A percentile compares a stretch with the other conserved stretches of the same genome.
phyloP scores from a whole-genome alignment of 2,113 vertebrate genomes.

The Ammodytes marinus region DNA sequence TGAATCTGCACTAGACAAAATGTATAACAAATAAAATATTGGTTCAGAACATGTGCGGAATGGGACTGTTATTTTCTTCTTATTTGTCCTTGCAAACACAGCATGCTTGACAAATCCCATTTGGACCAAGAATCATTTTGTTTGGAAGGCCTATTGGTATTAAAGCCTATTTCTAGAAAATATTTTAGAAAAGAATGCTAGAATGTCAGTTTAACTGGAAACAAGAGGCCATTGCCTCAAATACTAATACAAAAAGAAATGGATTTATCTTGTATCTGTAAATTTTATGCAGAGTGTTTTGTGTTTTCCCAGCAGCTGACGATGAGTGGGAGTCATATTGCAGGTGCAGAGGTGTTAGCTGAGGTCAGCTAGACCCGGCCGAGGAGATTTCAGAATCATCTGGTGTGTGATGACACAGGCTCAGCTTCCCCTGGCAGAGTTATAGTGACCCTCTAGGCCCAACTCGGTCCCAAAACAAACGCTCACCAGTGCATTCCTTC shows the following conservation, averaged over 20 bases:
- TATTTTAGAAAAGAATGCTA: background rate
- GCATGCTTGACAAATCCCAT: background rate
- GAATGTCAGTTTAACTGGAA: background rate
- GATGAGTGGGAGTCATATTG: conserved; percentile 25
- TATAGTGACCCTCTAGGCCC: conserved; percentile 71
- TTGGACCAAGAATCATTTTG: background rate
- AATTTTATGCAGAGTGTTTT: background rate
- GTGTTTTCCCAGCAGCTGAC: conserved; percentile 21
- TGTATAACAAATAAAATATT: no score
- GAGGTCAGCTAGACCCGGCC: conserved; percentile 63
- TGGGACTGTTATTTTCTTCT: background rate
- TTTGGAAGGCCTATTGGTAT: background rate
- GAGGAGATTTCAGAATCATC: conserved; percentile 32
- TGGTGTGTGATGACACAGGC: conserved; percentile 58
- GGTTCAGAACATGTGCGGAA: no score
- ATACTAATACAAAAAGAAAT: background rate
- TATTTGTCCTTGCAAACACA: conserved; percentile 8
- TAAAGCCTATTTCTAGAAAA: conserved; percentile 9
- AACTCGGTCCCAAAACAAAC: conserved; percentile 68
- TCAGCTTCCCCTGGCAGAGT: conserved; percentile 59
- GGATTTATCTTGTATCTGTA: background rate
- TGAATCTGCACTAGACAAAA: no score
- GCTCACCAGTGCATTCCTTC: conserved; percentile 59
- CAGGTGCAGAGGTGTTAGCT: conserved; percentile 41
- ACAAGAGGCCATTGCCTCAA: background rate